Evolutionary conservation across 1,140 invertebrate species (phyloP), one percentile per base, ranked within the genome.

Genomic region (Leptinotarsa texana): DNA sequence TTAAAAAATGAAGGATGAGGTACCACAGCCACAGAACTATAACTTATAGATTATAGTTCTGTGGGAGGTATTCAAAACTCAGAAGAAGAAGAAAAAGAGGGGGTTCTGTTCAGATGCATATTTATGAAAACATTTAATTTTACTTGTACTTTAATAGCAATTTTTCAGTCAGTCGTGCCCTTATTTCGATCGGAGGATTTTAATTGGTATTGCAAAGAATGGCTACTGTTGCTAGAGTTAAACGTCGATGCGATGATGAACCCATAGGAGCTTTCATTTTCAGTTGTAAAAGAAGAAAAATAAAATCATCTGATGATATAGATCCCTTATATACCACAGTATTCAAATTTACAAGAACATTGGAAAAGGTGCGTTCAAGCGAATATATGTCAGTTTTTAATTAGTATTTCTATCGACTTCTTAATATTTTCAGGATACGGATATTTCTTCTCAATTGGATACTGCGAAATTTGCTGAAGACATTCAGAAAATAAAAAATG

Each of bases 201-300:
- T 42, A 62, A 3, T 17, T n/a, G 6, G 11, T 15, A 63, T 24
- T 72, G 65, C 68, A 11, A 42, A 42, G 2, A 42, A 90, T 90
- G 89, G 84, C 89, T 18, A 86, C 89, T 13, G 85, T 90, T 73
- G 84, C 90, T 68, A 85, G 89, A 67, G 86, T 90, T 15, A 90
- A 90, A 82, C 85, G 89, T 5, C 85, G 85, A 77, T 86, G 86
- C 49, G 86, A 89, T 33, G 88, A 89, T 70, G 88, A 90, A 74
- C 88, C 89, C 1, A 82, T 85, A 69, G 85, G 87, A 77, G 85
- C 88, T 15, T 84, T 90, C 68, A 79, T 90, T 61, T 81, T 90
- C 21, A 88, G 88, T 70, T 88, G 88, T 76, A 90, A 90, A 82
- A 84, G 84, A 24, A 82, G 83, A 63, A 89, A 89, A 85, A 71